Conservation (phyloP, 2,797 vertebrate genomes). For the Cirrhinus molitorella region DNA sequence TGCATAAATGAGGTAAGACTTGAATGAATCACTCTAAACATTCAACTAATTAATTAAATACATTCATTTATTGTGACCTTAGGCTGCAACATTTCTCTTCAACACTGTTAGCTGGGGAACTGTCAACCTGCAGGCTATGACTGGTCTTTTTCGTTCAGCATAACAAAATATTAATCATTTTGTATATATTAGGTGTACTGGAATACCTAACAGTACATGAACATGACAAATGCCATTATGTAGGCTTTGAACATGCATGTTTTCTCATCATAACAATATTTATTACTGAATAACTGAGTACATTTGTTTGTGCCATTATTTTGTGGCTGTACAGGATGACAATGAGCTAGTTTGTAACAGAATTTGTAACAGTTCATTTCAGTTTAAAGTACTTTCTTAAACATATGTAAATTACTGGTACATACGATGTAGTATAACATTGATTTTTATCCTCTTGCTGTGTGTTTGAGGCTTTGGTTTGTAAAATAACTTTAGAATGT, state of each 20-base stretch:
- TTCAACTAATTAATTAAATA: neutral
- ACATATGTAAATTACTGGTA: slow-evolving; percentile 39
- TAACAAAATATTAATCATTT: neutral
- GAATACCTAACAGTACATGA: neutral
- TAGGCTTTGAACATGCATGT: neutral
- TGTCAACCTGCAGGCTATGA: slow-evolving; percentile 12
- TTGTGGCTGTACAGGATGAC: slow-evolving; percentile 11
- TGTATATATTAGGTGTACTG: neutral
- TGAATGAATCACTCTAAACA: neutral
- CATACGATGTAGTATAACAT: slow-evolving; percentile 24
- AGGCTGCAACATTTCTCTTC: neutral
- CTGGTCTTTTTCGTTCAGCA: neutral
- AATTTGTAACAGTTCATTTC: slow-evolving; percentile 40
- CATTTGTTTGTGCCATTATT: neutral
- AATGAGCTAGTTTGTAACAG: slow-evolving; percentile 65
- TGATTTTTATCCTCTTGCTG: slow-evolving; percentile 19
- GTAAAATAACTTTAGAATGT: slow-evolving; percentile 49
- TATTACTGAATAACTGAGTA: neutral
- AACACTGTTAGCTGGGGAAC: neutral
- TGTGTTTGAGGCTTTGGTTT: slow-evolving; percentile 47
- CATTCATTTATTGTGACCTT: too few species aligned
- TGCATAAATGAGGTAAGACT: neutral
- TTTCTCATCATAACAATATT: neutral
- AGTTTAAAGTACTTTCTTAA: slow-evolving; percentile 57
- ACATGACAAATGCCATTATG: neutral